Evolutionary conservation across 2,797 vertebrate genomes (phyloP).

Genomic region (Enteromius mattozi): DNA sequence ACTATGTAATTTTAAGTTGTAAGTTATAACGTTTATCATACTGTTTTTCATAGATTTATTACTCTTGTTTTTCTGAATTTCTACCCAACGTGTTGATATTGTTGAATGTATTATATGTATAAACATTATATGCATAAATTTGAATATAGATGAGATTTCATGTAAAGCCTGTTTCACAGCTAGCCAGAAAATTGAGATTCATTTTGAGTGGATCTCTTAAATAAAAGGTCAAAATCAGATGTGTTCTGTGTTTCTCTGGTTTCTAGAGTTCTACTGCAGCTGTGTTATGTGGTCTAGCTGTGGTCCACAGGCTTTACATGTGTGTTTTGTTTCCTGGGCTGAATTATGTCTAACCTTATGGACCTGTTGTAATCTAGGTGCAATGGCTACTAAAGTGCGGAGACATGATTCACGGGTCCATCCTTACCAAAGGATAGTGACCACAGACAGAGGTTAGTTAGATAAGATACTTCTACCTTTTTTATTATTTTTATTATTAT

Average conservation of each 20-base stretch:
- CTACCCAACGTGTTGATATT: constrained; percentile 39
- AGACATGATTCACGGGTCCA: constrained; percentile 99
- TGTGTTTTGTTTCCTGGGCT: constrained; percentile 76
- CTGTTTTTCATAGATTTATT: constrained; percentile 37
- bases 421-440: constrained; percentile 99
- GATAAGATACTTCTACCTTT: constrained; percentile 76
- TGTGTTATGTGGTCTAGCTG: constrained; percentile 16
- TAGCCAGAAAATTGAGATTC: constrained; percentile 61
- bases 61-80: constrained; percentile 71
- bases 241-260: not conserved
- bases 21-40: constrained; percentile 75
- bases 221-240: constrained; percentile 14
- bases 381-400: constrained; percentile 99
- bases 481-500: constrained; percentile 34
- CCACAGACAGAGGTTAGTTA: constrained; percentile 99
- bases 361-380: constrained; percentile 98
- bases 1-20: constrained; percentile 77
- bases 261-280: too few species aligned
- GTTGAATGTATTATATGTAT: constrained; percentile 41
- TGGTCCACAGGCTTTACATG: constrained; percentile 28
- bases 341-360: constrained; percentile 95
- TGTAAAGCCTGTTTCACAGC: constrained; percentile 72
- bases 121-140: constrained; percentile 69
- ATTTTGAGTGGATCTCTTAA: not conserved
- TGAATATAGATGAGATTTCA: constrained; percentile 27